Conservation (phyloP, 2,888 invertebrate species). For the Invenusta paracnida region DNA sequence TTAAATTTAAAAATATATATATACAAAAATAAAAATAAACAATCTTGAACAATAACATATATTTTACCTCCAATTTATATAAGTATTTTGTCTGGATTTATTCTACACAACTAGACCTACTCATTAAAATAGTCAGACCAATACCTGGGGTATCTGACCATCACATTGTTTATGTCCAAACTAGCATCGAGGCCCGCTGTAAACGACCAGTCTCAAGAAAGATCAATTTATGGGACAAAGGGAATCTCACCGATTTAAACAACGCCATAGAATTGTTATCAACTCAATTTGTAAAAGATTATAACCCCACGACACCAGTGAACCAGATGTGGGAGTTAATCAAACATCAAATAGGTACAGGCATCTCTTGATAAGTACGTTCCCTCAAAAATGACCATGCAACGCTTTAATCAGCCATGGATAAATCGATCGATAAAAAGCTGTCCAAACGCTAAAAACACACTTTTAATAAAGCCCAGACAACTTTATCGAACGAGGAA, state of each 20-base stretch:
- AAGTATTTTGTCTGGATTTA: background rate
- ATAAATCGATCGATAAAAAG: constrained; percentile 15
- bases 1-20: too few relatives aligned
- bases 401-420: background rate
- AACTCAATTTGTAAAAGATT: background rate
- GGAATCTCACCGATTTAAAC: background rate
- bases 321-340: background rate
- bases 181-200: background rate
- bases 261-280: background rate
- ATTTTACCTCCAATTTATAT: too few relatives aligned
- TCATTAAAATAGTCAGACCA: background rate
- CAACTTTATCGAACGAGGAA: background rate
- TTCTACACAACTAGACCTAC: background rate
- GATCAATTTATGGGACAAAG: background rate
- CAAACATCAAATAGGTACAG: constrained; percentile 4
- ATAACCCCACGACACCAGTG: background rate
- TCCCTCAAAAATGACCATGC: constrained; percentile 10
- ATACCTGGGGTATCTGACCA: background rate
- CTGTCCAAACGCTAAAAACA: constrained; percentile 4
- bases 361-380: constrained; percentile 2
- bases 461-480: background rate
- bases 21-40: too few relatives aligned
- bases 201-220: background rate
- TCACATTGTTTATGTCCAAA: background rate
- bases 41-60: too few relatives aligned